Conservation (phyloP, 2,113 vertebrate species). For the Hydrolagus affinis region DNA sequence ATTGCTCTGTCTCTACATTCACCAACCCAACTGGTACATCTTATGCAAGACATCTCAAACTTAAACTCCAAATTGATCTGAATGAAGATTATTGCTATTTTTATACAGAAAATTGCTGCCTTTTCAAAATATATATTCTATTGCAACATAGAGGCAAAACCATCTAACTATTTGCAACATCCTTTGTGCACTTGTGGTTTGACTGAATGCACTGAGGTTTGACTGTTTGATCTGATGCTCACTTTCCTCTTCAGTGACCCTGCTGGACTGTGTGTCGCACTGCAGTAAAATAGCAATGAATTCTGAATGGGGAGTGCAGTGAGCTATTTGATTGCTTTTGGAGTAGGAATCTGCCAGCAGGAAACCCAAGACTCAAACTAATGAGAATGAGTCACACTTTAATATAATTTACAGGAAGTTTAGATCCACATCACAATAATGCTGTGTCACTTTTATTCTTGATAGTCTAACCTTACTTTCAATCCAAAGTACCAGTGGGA, state of each 20-base stretch:
- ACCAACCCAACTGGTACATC: no score
- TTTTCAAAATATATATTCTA: no score
- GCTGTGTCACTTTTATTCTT: background rate
- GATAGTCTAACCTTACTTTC: background rate
- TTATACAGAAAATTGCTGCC: no score
- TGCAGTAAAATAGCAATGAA: conserved; percentile 2
- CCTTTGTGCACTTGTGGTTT: no score
- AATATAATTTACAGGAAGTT: background rate
- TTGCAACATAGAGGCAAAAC: no score
- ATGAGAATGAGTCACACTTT: conserved; percentile 16
- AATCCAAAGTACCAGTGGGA: background rate
- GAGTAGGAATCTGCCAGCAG: background rate
- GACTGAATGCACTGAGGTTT: background rate
- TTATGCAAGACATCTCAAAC: no score
- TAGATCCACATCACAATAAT: background rate
- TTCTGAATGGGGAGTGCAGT: background rate
- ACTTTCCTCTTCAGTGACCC: conserved; percentile 6
- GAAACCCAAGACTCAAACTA: background rate
- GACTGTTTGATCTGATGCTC: background rate
- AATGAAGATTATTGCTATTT: no score
- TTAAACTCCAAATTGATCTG: no score
- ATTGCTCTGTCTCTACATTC: no score
- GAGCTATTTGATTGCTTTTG: conserved; percentile 14
- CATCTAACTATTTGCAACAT: no score
- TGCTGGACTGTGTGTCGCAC: background rate